Conservation (phyloP, 1,140 invertebrate species). For the Bombus sibiricus region DNA sequence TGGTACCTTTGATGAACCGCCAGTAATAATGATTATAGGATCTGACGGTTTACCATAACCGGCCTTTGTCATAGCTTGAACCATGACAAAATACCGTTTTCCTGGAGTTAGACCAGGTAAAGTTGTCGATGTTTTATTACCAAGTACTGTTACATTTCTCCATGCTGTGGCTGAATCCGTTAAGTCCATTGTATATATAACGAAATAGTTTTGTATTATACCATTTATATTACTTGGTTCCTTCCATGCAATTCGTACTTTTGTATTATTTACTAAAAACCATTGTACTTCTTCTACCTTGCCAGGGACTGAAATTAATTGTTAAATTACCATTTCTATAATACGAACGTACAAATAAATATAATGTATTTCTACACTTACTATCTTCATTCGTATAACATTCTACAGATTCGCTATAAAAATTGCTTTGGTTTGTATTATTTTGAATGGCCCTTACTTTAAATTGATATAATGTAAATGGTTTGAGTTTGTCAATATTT, state of each 20-base stretch:
- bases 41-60: conserved; percentile 82
- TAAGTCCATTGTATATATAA: conserved; percentile 79
- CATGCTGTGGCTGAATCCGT: conserved; percentile 74
- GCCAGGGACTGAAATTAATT: conserved; percentile 80
- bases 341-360: neutral
- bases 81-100: conserved; percentile 82
- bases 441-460: conserved; percentile 82
- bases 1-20: conserved; percentile 69
- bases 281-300: conserved; percentile 82
- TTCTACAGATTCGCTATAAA: conserved; percentile 83
- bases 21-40: conserved; percentile 76
- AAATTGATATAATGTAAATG: conserved; percentile 85
- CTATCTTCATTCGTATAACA: conserved; percentile 84
- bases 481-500: conserved; percentile 82
- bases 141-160: conserved; percentile 78
- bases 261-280: conserved; percentile 80
- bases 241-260: conserved; percentile 82
- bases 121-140: conserved; percentile 76
- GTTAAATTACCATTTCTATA: neutral
- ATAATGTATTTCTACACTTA: conserved; percentile 67
- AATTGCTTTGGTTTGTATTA: conserved; percentile 74
- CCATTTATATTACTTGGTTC: conserved; percentile 82
- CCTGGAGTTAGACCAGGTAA: conserved; percentile 80
- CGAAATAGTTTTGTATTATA: conserved; percentile 80
- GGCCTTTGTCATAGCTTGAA: conserved; percentile 83